These are phyloP conservation scores for Platycnemis pennipes DNA, from an alignment of 2,888 invertebrate genomes.

Conservation along the genomic window DNA sequence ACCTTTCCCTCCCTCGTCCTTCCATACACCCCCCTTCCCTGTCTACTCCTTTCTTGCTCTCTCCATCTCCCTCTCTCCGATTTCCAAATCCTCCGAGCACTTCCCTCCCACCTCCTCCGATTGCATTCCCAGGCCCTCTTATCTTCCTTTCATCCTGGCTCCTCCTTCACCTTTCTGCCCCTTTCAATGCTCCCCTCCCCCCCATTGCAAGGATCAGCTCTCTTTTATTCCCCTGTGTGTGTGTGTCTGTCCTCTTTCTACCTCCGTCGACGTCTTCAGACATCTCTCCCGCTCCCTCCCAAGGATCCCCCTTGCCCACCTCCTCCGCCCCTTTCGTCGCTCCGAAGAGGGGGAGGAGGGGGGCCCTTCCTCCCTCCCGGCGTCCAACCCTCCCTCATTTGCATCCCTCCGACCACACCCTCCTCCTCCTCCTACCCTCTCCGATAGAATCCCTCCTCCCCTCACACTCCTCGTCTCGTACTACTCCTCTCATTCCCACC, in stretches of 20 bases:
- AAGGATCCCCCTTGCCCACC: no score
- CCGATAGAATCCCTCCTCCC: not conserved
- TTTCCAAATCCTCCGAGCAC: not conserved
- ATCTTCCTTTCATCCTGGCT: not conserved
- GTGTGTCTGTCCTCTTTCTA: not conserved
- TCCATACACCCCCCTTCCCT: not conserved
- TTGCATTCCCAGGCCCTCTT: not conserved
- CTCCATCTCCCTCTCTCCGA: not conserved
- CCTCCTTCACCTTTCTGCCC: not conserved
- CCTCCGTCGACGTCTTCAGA: not conserved
- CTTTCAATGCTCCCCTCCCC: not conserved
- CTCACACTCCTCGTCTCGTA: not conserved
- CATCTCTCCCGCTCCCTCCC: not conserved
- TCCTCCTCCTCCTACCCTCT: not conserved
- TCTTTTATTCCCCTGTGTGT: not conserved
- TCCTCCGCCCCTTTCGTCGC: not conserved
- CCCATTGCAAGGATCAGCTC: not conserved
- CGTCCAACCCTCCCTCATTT: constrained; percentile 11
- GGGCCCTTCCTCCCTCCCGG: not conserved
- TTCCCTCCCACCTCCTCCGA: not conserved
- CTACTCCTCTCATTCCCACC: not conserved
- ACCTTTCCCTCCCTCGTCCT: not conserved
- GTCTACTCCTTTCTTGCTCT: not conserved
- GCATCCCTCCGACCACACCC: constrained; percentile 1
- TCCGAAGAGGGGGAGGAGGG: not conserved